Base-by-base conservation (phyloP, 2,888 invertebrate species). In the Nomada fucata region DNA sequence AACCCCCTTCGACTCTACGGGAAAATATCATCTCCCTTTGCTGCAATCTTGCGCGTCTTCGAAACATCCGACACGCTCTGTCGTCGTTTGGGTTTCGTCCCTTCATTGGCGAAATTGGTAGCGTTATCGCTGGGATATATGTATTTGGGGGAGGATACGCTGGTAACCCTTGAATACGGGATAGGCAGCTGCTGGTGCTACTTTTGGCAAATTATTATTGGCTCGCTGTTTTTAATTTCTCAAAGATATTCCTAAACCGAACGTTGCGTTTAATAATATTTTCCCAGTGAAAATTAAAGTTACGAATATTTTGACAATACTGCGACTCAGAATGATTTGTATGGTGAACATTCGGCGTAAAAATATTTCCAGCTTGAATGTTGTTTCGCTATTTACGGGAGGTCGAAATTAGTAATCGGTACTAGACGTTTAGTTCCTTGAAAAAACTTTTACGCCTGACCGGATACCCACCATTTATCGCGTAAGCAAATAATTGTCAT, bases 11-110 rank as follows among this genome's bases (percentile, higher is more conserved):
- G 53, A 53, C 44, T 18, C 61, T 13, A 47, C 36, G 53, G 61
- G 69, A 52, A 83, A 77, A 82, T 74, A 69, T 77, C 76, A 53
- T 70, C 64, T 73, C 76, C 78, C 68, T 61, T 68, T 63, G 61
- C 29, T 67, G 55, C 50, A 70, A 74, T 68, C 75, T 75, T 55
- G 52, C 63, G 18, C 47, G 60, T 29, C 69, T 74, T 67, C 53
- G 59, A 61, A 70, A 79, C 64, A 70, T 79, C 53, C 63, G 67
- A 50, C 47, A 26, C 42, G 36, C 57, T 67, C 47, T 47, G 52
- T 71, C 47, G 20, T 53, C 61, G 65, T 71, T 65, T 63, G 13
- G n/a, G 10, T 42, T 29, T 36, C 52, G 20, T 20, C 20, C 59
- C 29, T 15, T 10, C 2, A 29, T 44, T 63, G 9, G 29, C 50